phyloP scores from a whole-genome alignment of 2,888 invertebrate species.

The Anagyrus pseudococci region DNA sequence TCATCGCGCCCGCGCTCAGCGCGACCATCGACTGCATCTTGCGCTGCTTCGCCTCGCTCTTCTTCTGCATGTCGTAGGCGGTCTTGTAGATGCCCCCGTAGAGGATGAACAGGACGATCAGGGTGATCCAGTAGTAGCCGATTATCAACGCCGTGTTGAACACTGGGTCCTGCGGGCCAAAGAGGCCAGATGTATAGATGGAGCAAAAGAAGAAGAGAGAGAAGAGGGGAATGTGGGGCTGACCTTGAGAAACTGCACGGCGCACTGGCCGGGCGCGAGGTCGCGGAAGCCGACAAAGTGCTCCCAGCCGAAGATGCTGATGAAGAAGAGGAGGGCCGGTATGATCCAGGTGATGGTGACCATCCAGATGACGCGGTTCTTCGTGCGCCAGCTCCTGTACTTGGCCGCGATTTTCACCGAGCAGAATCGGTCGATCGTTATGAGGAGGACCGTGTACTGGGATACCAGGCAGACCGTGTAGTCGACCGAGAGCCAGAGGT shows the following conservation, averaged over 20 bases:
- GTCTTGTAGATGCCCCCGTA: constrained; percentile 98
- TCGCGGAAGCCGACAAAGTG: constrained; percentile 94
- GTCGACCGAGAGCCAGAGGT: constrained; percentile 98
- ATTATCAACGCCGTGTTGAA: constrained; percentile 97
- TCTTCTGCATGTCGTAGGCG: constrained; percentile 96
- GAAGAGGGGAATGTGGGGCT: neutral
- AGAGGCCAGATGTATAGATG: neutral
- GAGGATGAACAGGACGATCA: constrained; percentile 92
- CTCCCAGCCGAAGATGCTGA: constrained; percentile 99
- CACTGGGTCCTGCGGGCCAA: constrained; percentile 74
- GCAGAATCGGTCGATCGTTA: constrained; percentile 98
- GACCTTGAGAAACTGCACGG: constrained; percentile 91
- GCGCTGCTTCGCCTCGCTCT: constrained; percentile 93
- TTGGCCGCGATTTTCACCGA: constrained; percentile 98
- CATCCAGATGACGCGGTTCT: constrained; percentile 92
- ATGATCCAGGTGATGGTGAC: constrained; percentile 96
- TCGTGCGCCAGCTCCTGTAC: constrained; percentile 96
- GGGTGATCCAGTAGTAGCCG: constrained; percentile 96
- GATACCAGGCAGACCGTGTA: constrained; percentile 99
- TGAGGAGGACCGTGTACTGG: constrained; percentile 97
- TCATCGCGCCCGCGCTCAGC: constrained; percentile 87
- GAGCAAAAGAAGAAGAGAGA: neutral
- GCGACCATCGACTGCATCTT: constrained; percentile 97
- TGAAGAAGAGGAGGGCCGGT: constrained; percentile 94
- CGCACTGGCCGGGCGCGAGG: constrained; percentile 85